phyloP scores from a whole-genome alignment of 2,113 vertebrate genomes.

The Actenoides lindsayi region DNA sequence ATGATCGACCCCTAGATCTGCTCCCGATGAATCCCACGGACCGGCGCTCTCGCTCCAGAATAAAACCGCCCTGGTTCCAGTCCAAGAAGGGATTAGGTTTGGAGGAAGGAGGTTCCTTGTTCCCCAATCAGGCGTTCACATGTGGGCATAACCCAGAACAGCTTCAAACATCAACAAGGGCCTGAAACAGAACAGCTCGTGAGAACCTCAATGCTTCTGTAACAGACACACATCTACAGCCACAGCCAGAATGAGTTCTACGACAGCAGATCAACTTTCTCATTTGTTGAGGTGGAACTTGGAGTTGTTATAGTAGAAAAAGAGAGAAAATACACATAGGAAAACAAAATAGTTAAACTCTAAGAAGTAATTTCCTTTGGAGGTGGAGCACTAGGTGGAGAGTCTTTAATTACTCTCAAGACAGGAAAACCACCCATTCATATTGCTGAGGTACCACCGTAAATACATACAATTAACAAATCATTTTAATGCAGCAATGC shows the following conservation, averaged over 20 bases:
- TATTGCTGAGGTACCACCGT: neutral
- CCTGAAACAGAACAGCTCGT: neutral
- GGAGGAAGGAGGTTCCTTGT: neutral
- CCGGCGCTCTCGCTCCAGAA: neutral
- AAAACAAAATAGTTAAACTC: constrained; percentile 6
- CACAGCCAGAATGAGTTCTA: neutral
- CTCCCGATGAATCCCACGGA: neutral
- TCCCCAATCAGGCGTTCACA: neutral
- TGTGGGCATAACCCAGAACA: neutral
- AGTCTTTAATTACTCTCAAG: neutral
- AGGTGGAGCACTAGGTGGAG: neutral
- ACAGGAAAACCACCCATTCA: neutral
- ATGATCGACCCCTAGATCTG: neutral
- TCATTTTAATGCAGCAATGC: neutral
- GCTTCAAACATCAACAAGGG: neutral
- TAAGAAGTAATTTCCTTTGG: neutral
- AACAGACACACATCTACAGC: neutral
- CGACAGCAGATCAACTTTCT: neutral
- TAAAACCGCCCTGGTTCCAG: neutral
- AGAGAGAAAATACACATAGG: neutral
- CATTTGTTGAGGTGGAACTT: neutral
- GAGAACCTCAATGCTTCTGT: neutral
- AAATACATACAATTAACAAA: neutral
- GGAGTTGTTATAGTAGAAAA: neutral
- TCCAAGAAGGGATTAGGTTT: neutral